Percentiles rank a stretch among this genome's conserved stretches.
phyloP scores from a whole-genome alignment of 2,888 invertebrate species.

The Disparrhopalites patrizii region DNA sequence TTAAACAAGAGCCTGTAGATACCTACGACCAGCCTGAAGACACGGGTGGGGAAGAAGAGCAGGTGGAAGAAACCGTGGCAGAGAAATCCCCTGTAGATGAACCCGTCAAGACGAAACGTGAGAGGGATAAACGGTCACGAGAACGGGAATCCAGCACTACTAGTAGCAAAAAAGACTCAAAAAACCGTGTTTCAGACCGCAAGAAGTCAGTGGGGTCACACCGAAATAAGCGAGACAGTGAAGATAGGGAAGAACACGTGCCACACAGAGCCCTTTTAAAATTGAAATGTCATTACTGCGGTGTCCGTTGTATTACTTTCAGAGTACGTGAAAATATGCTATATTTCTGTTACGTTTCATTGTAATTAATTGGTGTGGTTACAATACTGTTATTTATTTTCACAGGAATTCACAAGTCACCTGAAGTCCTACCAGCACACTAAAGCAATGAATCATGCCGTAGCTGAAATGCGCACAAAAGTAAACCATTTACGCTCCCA shows the following conservation, averaged over 20 bases:
- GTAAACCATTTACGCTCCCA: constrained; percentile 37
- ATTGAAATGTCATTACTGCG: constrained; percentile 45
- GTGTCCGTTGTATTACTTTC: constrained; percentile 44
- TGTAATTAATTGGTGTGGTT: neutral
- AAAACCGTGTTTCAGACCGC: neutral
- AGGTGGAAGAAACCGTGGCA: constrained; percentile 13
- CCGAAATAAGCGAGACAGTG: neutral
- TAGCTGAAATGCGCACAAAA: constrained; percentile 41
- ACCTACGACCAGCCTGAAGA: neutral
- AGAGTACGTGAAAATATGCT: constrained; percentile 37
- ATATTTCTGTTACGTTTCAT: neutral
- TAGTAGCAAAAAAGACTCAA: constrained; percentile 2
- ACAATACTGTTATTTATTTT: neutral
- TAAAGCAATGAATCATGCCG: constrained; percentile 38
- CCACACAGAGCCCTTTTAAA: constrained; percentile 38
- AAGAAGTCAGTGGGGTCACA: constrained; percentile 4
- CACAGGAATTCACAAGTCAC: constrained; percentile 46
- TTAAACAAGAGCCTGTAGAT: constrained; percentile 1
- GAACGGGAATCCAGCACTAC: neutral
- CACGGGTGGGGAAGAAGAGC: constrained; percentile 27
- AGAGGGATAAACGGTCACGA: neutral
- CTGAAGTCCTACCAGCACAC: constrained; percentile 40
- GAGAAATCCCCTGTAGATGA: constrained; percentile 23
- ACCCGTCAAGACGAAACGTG: constrained; percentile 2
- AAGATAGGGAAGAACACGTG: constrained; percentile 14